phyloP scores from a whole-genome alignment of 2,888 invertebrate genomes.

The Apamea epomidion region DNA sequence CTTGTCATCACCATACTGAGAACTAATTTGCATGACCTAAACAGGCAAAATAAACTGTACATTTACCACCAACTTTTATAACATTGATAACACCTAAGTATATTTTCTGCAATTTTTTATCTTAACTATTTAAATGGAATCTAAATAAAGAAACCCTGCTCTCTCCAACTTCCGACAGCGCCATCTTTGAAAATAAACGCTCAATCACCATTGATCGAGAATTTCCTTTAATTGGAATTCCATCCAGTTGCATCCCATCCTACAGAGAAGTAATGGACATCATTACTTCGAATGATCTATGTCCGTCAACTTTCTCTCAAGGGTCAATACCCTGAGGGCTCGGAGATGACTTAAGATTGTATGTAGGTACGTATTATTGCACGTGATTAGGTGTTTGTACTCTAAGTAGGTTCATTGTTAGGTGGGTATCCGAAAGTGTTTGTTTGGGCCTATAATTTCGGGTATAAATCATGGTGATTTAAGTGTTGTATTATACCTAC shows the following conservation, averaged over 20 bases:
- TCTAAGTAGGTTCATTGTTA: slow-evolving; percentile 22
- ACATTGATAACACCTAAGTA: background rate
- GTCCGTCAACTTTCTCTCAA: slow-evolving; percentile 58
- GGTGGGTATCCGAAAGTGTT: slow-evolving; percentile 8
- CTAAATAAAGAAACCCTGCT: slow-evolving; percentile 4
- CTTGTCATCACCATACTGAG: background rate
- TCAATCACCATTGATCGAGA: slow-evolving; percentile 32
- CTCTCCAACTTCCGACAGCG: background rate
- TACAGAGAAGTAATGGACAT: slow-evolving; percentile 33
- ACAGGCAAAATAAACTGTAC: background rate
- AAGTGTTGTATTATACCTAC: background rate
- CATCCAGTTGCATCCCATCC: slow-evolving; percentile 27
- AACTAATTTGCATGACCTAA: background rate
- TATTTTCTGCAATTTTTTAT: background rate
- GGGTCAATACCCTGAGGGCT: slow-evolving; percentile 46
- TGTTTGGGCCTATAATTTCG: background rate
- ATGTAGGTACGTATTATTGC: slow-evolving; percentile 1
- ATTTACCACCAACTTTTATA: background rate
- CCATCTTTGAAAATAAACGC: slow-evolving; percentile 27
- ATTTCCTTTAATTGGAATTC: slow-evolving; percentile 58
- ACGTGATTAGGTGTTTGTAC: slow-evolving; percentile 15
- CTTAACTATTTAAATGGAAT: background rate
- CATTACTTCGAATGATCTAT: slow-evolving; percentile 52
- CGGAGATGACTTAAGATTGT: slow-evolving; percentile 14
- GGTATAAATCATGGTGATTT: background rate